Evolutionary conservation across 2,113 vertebrate species (phyloP).

Genomic region (Megaceryle maxima): DNA sequence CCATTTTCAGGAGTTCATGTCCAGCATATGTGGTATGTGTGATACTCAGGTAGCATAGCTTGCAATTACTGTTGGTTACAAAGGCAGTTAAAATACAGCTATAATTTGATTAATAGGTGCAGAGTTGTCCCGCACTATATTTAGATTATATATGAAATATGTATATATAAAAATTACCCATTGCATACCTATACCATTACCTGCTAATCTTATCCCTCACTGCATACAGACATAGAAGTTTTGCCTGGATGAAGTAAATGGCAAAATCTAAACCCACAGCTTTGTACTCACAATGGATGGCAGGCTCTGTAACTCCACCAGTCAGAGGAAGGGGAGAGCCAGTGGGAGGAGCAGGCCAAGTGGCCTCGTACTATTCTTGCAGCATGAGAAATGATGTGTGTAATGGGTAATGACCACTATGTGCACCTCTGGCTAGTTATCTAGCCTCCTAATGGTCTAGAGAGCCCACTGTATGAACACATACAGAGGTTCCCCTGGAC

Average conservation of each 20-base stretch:
- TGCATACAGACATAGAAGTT: background rate
- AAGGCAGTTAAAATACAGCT: background rate
- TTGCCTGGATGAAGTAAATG: background rate
- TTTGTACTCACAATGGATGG: background rate
- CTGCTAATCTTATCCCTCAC: background rate
- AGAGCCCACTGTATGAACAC: background rate
- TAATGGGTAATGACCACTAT: background rate
- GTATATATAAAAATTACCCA: background rate
- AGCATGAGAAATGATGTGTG: background rate
- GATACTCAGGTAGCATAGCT: background rate
- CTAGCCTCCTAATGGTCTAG: background rate
- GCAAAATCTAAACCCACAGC: background rate
- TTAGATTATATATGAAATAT: background rate
- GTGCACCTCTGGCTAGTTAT: background rate
- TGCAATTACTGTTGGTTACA: background rate
- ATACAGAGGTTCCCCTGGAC: background rate
- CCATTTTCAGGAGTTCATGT: background rate
- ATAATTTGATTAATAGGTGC: background rate
- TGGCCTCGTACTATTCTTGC: rapidly evolving
- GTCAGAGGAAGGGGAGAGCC: background rate
- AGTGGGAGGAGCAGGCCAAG: background rate
- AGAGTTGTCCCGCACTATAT: background rate
- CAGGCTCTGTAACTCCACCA: background rate
- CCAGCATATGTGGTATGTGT: background rate
- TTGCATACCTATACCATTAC: background rate